These are phyloP conservation scores for Montipora capricornis DNA, from an alignment of 64 coral and sea anemone genomes.

Conservation along the genomic window DNA sequence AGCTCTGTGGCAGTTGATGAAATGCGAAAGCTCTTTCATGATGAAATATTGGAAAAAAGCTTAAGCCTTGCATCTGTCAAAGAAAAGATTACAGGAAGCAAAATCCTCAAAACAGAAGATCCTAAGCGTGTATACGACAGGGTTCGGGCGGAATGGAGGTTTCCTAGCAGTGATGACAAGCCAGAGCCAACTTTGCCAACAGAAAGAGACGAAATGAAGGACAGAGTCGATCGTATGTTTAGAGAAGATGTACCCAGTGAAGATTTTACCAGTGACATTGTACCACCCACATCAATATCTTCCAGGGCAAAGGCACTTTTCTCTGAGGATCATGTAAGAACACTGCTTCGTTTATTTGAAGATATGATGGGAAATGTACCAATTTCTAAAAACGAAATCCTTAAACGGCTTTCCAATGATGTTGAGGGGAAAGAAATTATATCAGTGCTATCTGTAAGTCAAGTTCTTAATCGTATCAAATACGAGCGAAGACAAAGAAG, in stretches of 20 bases:
- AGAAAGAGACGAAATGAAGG: background rate
- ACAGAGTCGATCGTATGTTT: background rate
- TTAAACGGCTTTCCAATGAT: background rate
- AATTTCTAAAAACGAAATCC: background rate
- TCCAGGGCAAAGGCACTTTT: background rate
- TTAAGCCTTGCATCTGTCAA: too few species aligned
- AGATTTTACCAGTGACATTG: background rate
- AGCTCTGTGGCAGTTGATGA: too few species aligned
- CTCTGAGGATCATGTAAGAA: background rate
- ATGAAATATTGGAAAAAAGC: too few species aligned
- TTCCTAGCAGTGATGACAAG: background rate
- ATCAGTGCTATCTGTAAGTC: too few species aligned
- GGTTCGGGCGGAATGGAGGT: background rate
- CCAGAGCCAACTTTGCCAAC: background rate
- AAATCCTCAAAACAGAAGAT: slow-evolving; percentile 20
- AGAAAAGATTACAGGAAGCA: background rate
- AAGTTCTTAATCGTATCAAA: too few species aligned
- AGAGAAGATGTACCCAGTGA: background rate
- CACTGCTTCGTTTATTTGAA: background rate
- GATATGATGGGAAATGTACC: background rate
- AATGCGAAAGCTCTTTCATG: too few species aligned
- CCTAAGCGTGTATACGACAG: slow-evolving; percentile 13
- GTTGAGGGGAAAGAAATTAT: background rate
- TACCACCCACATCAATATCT: background rate
- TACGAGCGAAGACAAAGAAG: background rate